Base-by-base conservation (phyloP, 2,888 invertebrate species). In the Cantharis rufa region DNA sequence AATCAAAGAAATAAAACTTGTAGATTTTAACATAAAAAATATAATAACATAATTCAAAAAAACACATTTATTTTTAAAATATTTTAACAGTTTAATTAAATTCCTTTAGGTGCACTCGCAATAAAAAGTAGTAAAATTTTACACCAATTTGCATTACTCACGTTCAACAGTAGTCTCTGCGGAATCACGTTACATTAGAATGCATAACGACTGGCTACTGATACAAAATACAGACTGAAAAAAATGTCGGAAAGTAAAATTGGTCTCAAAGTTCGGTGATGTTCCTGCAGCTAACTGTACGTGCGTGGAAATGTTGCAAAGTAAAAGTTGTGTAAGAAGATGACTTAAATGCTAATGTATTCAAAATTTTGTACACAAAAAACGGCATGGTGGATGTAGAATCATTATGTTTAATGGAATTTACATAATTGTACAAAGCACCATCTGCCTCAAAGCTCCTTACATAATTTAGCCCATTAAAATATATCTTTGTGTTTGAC, bases 101-200 rank as follows among this genome's bases (percentile, higher is more conserved):
- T 82, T 82, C 83, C 82, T 83, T 83, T 83, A 81, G 83, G 85
- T 85, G 83, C 83, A 84, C 84, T 83, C 80, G 82, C 82, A 84
- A 84, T 84, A 84, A 84, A 83, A 82, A 21, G 64, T 79, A 81
- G 83, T 81, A 81, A 82, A 82, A 82, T 84, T 84, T 83, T 83
- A 78, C 76, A 79, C 81, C 81, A 84, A 84, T 84, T 85, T 84
- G 82, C 82, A 79, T 79, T 71, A 82, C 83, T 83, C 84, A 84
- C 84, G 83, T 84, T 80, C 80, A 80, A 72, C 79, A 78, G 78
- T 70, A 75, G 77, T 81, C 79, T 77, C 77, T 16, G 77, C 66
- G 79, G 80, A 75, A 75, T 78, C 75, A 74, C 77, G 80, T 81
- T 80, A 80, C 82, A 83, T 84, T 83, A 83, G 81, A 83, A 84